Conservation (phyloP, 2,888 invertebrate genomes). For the Ophion slaviceki region DNA sequence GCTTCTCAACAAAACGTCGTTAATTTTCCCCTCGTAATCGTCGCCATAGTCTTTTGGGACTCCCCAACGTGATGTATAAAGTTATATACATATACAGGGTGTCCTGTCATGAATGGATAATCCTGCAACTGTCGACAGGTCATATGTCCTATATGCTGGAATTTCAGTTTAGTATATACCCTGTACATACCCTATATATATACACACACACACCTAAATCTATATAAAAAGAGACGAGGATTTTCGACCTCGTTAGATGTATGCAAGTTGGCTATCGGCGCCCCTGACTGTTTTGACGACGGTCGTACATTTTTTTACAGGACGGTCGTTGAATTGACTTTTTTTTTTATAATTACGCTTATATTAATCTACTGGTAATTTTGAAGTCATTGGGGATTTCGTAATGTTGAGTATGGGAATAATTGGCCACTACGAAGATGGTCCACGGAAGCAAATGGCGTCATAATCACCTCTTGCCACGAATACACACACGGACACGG, state of each 20-base stretch:
- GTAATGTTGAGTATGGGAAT: neutral
- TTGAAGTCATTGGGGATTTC: neutral
- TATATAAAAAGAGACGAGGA: no score
- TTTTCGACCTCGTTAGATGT: no score
- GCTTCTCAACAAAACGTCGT: slow-evolving; percentile 68
- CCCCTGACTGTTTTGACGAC: neutral
- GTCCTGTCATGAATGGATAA: no score
- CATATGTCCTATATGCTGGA: no score
- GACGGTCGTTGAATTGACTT: neutral
- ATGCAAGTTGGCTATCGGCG: no score
- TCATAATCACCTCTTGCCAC: neutral
- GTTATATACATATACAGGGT: neutral
- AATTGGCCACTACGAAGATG: neutral
- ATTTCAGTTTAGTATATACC: no score
- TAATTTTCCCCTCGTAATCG: slow-evolving; percentile 74
- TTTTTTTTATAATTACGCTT: neutral
- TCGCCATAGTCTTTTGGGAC: slow-evolving; percentile 1
- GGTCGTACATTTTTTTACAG: neutral
- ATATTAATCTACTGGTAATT: neutral
- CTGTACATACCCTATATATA: no score
- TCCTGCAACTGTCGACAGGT: neutral
- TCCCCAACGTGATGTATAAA: neutral
- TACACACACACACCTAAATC: no score
- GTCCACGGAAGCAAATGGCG: neutral
- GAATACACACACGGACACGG: neutral